A percentile compares a stretch with the other conserved stretches of the same genome.
Evolutionary conservation across 35 echinoderm and acorn worm genomes (phyloP).

Genomic region (Apostichopus californicus): DNA sequence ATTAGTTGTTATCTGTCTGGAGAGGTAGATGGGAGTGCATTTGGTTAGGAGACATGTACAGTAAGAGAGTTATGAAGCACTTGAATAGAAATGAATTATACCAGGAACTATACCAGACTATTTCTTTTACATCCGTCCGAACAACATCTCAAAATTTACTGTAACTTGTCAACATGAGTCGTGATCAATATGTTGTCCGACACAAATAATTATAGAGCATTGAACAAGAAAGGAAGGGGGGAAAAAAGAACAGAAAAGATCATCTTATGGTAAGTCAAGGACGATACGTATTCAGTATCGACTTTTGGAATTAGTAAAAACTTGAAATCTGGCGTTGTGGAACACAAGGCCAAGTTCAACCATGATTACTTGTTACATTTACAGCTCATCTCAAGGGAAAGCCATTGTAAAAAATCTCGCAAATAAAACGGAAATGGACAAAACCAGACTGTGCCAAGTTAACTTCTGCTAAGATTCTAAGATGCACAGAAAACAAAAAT

Average conservation of each 20-base stretch:
- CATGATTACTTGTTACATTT: slow-evolving; percentile 18
- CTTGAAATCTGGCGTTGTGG: background rate
- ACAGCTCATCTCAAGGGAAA: slow-evolving; percentile 38
- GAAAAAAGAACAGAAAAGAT: background rate
- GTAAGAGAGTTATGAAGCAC: too few species aligned
- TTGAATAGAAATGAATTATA: too few species aligned
- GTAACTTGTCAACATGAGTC: background rate
- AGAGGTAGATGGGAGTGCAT: too few species aligned
- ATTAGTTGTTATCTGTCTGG: too few species aligned
- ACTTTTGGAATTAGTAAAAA: slow-evolving; percentile 7
- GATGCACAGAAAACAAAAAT: background rate
- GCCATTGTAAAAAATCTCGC: background rate
- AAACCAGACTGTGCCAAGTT: background rate
- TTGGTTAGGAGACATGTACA: too few species aligned
- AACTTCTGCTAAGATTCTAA: background rate
- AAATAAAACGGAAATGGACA: background rate
- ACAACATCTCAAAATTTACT: background rate
- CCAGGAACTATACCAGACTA: too few species aligned
- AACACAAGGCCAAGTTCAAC: slow-evolving; percentile 26
- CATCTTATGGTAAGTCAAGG: slow-evolving; percentile 33
- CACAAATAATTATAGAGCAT: background rate
- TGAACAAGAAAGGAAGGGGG: background rate
- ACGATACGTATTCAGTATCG: background rate
- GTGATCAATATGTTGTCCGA: background rate
- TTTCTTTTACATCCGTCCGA: too few species aligned